Evolutionary conservation across 1,140 invertebrate genomes (phyloP).

Genomic region (Penaeus indicus): DNA sequence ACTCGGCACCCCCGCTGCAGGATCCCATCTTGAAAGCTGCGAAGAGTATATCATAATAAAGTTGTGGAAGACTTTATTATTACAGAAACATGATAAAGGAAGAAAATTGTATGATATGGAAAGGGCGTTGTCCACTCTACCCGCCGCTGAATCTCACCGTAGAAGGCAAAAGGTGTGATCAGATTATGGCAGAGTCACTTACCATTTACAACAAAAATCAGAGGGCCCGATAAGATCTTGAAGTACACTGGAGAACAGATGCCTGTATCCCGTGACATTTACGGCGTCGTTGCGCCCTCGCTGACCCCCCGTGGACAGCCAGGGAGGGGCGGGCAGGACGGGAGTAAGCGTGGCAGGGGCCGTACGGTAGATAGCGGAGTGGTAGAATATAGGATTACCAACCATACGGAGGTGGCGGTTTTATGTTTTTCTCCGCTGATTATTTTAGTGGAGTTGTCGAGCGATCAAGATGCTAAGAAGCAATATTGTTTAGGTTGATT

Average conservation of each 20-base stretch:
- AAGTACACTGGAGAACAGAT: conserved; percentile 40
- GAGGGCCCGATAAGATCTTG: conserved; percentile 37
- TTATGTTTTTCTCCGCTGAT: too few relatives aligned
- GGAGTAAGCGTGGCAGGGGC: not conserved
- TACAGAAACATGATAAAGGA: not conserved
- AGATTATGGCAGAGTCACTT: conserved; percentile 7
- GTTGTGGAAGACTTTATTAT: conserved; percentile 25
- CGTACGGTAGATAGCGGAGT: not conserved
- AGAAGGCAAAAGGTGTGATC: not conserved
- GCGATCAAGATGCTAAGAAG: too few relatives aligned
- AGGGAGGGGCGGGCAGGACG: not conserved
- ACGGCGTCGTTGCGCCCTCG: conserved; percentile 33
- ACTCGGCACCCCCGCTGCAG: conserved; percentile 13
- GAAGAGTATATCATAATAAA: conserved; percentile 23
- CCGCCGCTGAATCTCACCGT: not conserved
- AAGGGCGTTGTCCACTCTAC: too few relatives aligned
- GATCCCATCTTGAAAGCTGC: conserved; percentile 11
- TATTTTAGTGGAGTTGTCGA: too few relatives aligned
- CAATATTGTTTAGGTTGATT: too few relatives aligned
- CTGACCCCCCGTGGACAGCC: conserved; percentile 39
- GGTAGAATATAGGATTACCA: conserved; percentile 20
- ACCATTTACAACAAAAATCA: not conserved
- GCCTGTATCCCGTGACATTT: conserved; percentile 48
- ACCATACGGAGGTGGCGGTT: not conserved
- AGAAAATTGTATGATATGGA: too few relatives aligned